Evolutionary conservation across 2,888 invertebrate genomes (phyloP), one percentile per base, ranked within the genome.

Genomic region (Heliconius erato): DNA sequence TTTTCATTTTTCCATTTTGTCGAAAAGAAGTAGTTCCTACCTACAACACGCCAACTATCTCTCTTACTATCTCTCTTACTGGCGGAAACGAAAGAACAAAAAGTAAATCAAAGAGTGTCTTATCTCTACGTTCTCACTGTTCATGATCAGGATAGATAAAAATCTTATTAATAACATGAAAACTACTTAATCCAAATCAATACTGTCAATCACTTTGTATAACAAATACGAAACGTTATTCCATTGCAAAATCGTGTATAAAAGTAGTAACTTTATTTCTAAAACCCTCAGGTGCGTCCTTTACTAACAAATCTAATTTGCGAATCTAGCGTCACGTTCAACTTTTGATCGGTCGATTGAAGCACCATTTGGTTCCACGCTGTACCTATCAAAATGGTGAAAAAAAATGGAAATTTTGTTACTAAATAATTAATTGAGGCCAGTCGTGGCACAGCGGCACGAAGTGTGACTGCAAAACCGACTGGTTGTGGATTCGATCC

Each of bases 241-340:
- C 74, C 32, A 74, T 40, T 40, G 40, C 11, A 71, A 82, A 65
- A 81, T 79, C 80, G 78, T 23, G 54, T 59, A 67, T 82, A 76
- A 79, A 67, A 26, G 65, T 65, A 65, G 65, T 26, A 14, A 81
- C 71, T 32, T 65, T 40, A 77, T 40, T 77, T 65, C 83, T 74
- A 81, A 83, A 82, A 84, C 81, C 79, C 71, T 76, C 85, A 82
- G 84, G 83, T 82, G 82, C 82, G 83, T 69, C 72, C 84, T 83
- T 83, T 89, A 87, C 94, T 94, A 94, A 94, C 94, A 94, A 94
- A 94, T 94, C 94, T 94, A 94, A 94, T 94, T 94, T 94, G 90
- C 84, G 85, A 89, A 88, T 90, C 91, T 89, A 91, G 91, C 91
- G 91, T 89, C 91, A 91, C 92, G 93, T 91, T 85, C 90, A 87